These are phyloP conservation scores for Blastomussa wellsi DNA, from an alignment of 92 coral and sea anemone genomes.

Conservation along the genomic window DNA sequence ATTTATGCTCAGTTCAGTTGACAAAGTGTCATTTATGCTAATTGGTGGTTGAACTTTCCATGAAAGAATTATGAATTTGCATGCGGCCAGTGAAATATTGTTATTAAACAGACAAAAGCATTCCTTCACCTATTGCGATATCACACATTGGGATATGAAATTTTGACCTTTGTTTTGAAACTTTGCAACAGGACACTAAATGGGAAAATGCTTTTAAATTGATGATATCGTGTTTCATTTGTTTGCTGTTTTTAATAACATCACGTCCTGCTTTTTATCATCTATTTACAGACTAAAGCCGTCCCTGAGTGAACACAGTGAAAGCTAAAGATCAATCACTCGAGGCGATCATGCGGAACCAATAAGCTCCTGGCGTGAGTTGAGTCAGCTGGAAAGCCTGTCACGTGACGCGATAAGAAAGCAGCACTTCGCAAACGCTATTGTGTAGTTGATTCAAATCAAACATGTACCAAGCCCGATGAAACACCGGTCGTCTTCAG, in stretches of 20 bases:
- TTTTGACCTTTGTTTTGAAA: neutral
- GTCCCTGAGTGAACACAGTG: slow-evolving; percentile 5
- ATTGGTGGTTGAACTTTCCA: neutral
- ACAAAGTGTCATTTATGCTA: slow-evolving; percentile 10
- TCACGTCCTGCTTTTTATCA: neutral
- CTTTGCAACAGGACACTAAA: slow-evolving; percentile 21
- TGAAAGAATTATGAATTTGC: neutral
- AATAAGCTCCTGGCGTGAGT: slow-evolving; percentile 22
- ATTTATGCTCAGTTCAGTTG: neutral
- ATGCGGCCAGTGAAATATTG: slow-evolving; percentile 11
- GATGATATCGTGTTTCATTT: slow-evolving; percentile 30
- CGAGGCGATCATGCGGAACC: slow-evolving; percentile 32
- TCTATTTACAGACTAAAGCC: slow-evolving; percentile 13
- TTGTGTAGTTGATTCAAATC: slow-evolving; percentile 17
- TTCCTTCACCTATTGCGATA: neutral
- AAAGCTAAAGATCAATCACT: slow-evolving; percentile 9
- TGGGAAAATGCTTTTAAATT: slow-evolving; percentile 23
- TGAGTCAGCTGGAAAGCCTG: slow-evolving; percentile 19
- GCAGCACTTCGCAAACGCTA: slow-evolving; percentile 22
- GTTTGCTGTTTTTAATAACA: neutral
- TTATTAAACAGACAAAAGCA: slow-evolving; percentile 6
- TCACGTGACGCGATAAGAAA: slow-evolving; percentile 29
- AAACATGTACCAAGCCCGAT: slow-evolving; percentile 18
- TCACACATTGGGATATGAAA: neutral
- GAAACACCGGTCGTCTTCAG: neutral